Base-by-base conservation (phyloP, 2,113 vertebrate genomes). In the Notiomystis cincta region DNA sequence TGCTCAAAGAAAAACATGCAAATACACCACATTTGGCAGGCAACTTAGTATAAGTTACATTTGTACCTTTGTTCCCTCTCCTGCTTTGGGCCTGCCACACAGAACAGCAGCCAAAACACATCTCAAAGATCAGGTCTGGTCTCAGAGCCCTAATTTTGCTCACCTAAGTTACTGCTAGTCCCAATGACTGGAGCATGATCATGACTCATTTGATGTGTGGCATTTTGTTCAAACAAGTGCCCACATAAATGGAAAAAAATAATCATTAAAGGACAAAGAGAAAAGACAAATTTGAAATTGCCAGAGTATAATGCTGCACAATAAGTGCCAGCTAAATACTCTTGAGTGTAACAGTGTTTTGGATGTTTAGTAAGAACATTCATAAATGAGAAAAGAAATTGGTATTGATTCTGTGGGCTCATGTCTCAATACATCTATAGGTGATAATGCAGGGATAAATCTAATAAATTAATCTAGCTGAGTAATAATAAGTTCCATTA, bases 381-480 rank as follows among this genome's bases (percentile, higher is more conserved):
- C 76, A 94, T 78, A 93, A 94, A 92, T 71, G 64, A 90, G 76
- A 86, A 92, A 90, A 92, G 33, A 94, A 96, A 97, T 93, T 89
- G 85, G 44, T 92, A 97, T 93, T 96, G 96, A 96, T 94, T 75
- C 84, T 87, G 82, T 4, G 6, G 51, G 51, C 40, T 96, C 91
- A 48, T 33, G 31, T 95, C 90, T 96, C 92, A 88, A 92, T 83
- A 75, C 65, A 83, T 77, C 64, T 77, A 83, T 60, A 86, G 47
- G 72, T 44, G 78, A 50, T 81, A 88, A 88, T 70, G 61, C 53
- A 81, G 80, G n/a, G 78, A 96, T 95, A 95, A 96, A 88, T 91
- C 62, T 88, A 86, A 92, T 93, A 87, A 84, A 97, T 96, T 93
- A 87, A 96, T 94, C 61, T 75, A 69, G 57, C 61, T 91, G 79